Conservation (phyloP, 2,113 vertebrate genomes). For the Canis aureus region DNA sequence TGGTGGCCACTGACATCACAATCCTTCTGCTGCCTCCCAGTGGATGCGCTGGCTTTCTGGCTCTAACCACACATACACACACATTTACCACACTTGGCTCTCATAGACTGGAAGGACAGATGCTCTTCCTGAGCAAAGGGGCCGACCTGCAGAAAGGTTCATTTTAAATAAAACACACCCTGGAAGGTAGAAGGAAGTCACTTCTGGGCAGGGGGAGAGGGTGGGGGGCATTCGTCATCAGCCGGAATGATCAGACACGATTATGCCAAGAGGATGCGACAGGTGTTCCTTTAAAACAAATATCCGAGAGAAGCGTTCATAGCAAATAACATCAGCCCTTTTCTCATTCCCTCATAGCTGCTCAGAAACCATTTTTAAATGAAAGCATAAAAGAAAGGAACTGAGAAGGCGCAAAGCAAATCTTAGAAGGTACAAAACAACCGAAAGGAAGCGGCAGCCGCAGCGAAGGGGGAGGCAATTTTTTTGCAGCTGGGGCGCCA, state of each 20-base stretch:
- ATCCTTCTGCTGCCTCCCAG: conserved; percentile 67
- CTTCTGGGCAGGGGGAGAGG: background rate
- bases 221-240: background rate
- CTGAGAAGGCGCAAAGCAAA: conserved; percentile 3
- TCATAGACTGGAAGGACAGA: conserved; percentile 79
- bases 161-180: conserved; percentile 74
- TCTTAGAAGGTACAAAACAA: background rate
- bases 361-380: background rate
- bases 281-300: background rate
- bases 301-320: background rate
- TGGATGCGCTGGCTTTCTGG: conserved; percentile 39
- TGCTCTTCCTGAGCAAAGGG: conserved; percentile 78
- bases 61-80: conserved; percentile 84
- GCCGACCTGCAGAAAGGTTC: conserved; percentile 81
- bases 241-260: background rate
- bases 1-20: conserved; percentile 59
- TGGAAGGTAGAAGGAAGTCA: conserved; percentile 17
- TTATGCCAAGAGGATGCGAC: background rate
- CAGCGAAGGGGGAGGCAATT: fast-evolving
- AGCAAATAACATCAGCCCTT: background rate
- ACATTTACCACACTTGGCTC: conserved; percentile 83
- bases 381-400: background rate
- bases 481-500: fast-evolving
- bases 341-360: background rate
- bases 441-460: background rate